Evolutionary conservation across 2,113 vertebrate species (phyloP).

Genomic region (Azemiops feae): DNA sequence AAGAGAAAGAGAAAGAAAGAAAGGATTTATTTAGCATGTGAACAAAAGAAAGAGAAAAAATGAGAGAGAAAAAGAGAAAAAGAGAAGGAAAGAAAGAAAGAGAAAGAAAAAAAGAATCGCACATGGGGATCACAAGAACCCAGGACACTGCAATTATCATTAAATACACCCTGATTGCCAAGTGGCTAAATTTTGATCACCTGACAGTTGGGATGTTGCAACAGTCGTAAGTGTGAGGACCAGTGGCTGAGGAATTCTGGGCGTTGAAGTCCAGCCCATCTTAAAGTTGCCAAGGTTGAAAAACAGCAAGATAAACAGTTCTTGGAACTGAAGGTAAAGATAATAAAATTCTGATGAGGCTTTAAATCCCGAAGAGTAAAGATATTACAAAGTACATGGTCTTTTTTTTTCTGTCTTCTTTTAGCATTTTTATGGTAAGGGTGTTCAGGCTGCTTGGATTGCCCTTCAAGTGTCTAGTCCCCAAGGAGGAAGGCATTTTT

Average conservation of each 20-base stretch:
- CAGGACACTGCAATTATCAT: neutral
- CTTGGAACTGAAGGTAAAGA: neutral
- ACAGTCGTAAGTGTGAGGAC: too few species aligned
- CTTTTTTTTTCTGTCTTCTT: neutral
- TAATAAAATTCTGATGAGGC: neutral
- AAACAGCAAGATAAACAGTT: neutral
- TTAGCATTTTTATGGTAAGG: neutral
- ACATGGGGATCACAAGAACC: neutral
- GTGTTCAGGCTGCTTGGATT: neutral
- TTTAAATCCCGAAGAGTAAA: neutral
- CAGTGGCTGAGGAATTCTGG: neutral
- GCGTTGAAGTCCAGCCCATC: neutral
- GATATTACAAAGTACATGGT: neutral
- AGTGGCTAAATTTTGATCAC: too few species aligned
- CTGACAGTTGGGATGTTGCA: too few species aligned
- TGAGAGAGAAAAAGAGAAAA: too few species aligned
- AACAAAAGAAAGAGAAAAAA: too few species aligned
- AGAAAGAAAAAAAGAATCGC: neutral
- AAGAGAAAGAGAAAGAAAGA: too few species aligned
- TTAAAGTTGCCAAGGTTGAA: neutral
- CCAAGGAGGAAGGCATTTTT: neutral
- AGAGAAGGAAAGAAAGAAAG: too few species aligned
- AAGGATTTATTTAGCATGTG: too few species aligned
- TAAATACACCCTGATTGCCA: neutral
- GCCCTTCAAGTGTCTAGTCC: neutral